Conservation (phyloP, 1,140 invertebrate genomes). For the Cataglyphis hispanica region DNA sequence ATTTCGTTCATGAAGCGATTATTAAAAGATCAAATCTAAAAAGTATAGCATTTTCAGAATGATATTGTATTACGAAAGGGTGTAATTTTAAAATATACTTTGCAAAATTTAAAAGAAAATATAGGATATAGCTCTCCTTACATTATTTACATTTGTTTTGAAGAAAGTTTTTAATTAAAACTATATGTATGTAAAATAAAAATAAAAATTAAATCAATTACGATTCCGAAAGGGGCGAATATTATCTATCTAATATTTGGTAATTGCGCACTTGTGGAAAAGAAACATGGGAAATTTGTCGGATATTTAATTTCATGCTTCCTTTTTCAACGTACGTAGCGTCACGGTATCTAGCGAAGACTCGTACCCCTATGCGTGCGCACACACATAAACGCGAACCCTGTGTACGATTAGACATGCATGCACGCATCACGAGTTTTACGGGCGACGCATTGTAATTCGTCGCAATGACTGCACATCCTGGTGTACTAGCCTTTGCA, state of each 20-base stretch:
- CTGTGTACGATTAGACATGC: conserved; percentile 57
- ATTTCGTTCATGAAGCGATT: neutral
- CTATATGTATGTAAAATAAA: neutral
- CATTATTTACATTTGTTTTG: no score
- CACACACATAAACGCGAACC: neutral
- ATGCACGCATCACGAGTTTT: conserved; percentile 67
- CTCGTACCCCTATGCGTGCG: conserved; percentile 26
- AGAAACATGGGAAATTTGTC: conserved; percentile 18
- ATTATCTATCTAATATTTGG: conserved; percentile 1
- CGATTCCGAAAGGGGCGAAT: neutral
- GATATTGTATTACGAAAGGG: neutral
- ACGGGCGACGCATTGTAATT: conserved; percentile 79
- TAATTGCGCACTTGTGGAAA: conserved; percentile 6
- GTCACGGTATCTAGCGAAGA: conserved; percentile 45
- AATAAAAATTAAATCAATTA: conserved; percentile 11
- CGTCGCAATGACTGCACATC: conserved; percentile 82
- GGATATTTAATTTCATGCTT: conserved; percentile 52
- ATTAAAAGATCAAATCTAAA: no score
- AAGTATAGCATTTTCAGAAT: neutral
- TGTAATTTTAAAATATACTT: neutral
- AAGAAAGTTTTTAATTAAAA: no score
- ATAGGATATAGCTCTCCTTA: no score
- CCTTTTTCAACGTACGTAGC: conserved; percentile 23
- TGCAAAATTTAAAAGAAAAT: neutral
- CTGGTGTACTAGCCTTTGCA: conserved; percentile 78